A percentile compares a stretch with the other conserved stretches of the same genome.
phyloP scores from a whole-genome alignment of 2,113 vertebrate species.

The Corynorhinus townsendii region DNA sequence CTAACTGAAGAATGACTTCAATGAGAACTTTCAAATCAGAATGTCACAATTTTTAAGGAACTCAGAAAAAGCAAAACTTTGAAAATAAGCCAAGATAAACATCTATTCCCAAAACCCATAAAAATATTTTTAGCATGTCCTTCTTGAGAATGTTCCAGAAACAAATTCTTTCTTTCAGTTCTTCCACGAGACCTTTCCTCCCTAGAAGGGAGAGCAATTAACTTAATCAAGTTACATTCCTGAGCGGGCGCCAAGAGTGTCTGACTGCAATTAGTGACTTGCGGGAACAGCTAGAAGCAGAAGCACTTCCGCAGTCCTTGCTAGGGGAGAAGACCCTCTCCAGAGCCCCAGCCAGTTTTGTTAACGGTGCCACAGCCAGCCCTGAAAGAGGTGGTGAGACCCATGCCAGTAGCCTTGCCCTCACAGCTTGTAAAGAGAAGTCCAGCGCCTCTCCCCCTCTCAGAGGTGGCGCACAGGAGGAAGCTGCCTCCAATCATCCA shows the following conservation, averaged over 20 bases:
- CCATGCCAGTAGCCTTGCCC: not conserved
- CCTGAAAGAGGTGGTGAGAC: not conserved
- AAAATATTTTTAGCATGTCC: slow-evolving; percentile 66
- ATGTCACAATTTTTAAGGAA: slow-evolving; percentile 46
- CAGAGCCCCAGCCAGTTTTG: not conserved
- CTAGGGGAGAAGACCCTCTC: not conserved
- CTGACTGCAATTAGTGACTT: not conserved
- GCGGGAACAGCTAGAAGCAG: not conserved
- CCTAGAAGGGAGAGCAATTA: slow-evolving; percentile 39
- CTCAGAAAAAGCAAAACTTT: slow-evolving; percentile 56
- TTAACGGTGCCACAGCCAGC: not conserved
- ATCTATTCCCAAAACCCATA: slow-evolving; percentile 59
- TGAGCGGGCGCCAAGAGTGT: not conserved
- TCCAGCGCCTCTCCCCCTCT: not conserved
- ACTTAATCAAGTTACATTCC: slow-evolving; percentile 50
- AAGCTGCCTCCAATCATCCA: not conserved
- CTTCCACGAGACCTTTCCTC: slow-evolving; percentile 37
- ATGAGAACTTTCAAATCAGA: not conserved
- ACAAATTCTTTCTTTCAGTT: slow-evolving; percentile 55
- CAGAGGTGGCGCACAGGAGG: not conserved
- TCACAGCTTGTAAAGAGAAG: not conserved
- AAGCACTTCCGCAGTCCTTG: not conserved
- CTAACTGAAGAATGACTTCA: not conserved
- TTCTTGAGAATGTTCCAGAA: slow-evolving; percentile 63
- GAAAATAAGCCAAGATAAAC: slow-evolving; percentile 64